Evolutionary conservation across 2,888 invertebrate genomes (phyloP), one percentile per base, ranked within the genome.

Genomic region (Catocala fraxini): DNA sequence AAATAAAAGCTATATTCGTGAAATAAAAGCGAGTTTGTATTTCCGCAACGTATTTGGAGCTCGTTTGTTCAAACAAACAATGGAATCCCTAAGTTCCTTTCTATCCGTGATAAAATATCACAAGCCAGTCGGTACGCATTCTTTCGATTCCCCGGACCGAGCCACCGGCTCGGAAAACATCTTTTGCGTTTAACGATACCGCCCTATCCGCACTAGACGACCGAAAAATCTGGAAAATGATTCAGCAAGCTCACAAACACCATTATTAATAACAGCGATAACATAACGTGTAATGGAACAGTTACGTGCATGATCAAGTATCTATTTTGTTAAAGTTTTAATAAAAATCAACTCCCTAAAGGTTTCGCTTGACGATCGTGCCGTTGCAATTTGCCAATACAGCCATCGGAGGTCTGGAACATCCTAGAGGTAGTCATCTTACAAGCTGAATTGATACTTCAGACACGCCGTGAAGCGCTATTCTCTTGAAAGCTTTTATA

Each of bases 401-500:
- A 92, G 87, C 89, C 86, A 92, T 91, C 88, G 77, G 82, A 81
- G 84, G 83, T 87, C 84, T 85, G 82, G 78, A 83, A 83, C 82
- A 89, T 86, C 84, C 85, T 86, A 86, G 83, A 87, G 89, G 89
- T 89, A 89, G 91, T 91, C 83, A 85, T 87, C 86, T 92, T 90
- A 92, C 92, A 92, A 91, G 89, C 87, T 89, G 91, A 92, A 93
- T 92, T 93, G 92, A 92, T 93, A 92, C 92, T 93, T 92, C 90
- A 93, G 92, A 92, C 92, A 87, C 87, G 85, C 87, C 79, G 87
- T 87, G 85, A 86, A 89, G 87, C 89, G 89, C 89, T 89, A 90
- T 92, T 92, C 91, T 92, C 89, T 92, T 93, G 92, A 93, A 93
- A 94, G 93, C 91, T 93, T 93, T 92, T 92, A 91, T 93, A 93